phyloP scores from a whole-genome alignment of 2,888 invertebrate species.

The Abrostola tripartita region DNA sequence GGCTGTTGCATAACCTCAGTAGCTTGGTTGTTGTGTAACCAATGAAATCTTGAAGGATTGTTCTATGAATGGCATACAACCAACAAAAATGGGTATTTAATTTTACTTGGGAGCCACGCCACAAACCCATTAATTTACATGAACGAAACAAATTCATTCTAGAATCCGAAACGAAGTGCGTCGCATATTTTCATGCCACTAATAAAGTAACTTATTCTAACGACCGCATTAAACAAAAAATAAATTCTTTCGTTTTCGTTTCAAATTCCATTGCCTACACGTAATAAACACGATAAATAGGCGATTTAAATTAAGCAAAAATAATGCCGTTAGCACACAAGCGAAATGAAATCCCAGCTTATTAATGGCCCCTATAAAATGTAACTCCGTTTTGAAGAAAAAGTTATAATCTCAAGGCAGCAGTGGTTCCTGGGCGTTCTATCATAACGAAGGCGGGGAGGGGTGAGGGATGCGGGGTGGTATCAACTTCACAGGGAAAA shows the following conservation, averaged over 20 bases:
- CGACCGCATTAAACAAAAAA: constrained; percentile 15
- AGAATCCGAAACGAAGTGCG: constrained; percentile 6
- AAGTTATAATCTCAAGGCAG: constrained; percentile 66
- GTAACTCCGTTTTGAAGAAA: constrained; percentile 64
- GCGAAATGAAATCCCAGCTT: constrained; percentile 58
- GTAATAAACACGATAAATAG: constrained; percentile 49
- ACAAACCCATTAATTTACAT: neutral
- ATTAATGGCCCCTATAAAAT: constrained; percentile 63
- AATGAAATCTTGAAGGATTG: no score
- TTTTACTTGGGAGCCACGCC: neutral
- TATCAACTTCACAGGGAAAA: constrained; percentile 60
- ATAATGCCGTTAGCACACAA: constrained; percentile 48
- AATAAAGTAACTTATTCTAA: constrained; percentile 10
- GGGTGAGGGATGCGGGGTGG: constrained; percentile 8
- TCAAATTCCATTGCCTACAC: constrained; percentile 38
- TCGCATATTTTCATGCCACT: constrained; percentile 9
- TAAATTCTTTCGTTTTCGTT: constrained; percentile 33
- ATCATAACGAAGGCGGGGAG: constrained; percentile 60
- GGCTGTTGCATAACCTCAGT: no score
- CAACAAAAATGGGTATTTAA: neutral
- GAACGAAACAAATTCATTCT: neutral
- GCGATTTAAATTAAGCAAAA: constrained; percentile 47
- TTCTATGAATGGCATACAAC: no score
- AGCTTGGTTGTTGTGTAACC: no score
- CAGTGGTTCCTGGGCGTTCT: constrained; percentile 59